phyloP scores from a whole-genome alignment of 2,113 vertebrate species.

The Taurulus bubalis region DNA sequence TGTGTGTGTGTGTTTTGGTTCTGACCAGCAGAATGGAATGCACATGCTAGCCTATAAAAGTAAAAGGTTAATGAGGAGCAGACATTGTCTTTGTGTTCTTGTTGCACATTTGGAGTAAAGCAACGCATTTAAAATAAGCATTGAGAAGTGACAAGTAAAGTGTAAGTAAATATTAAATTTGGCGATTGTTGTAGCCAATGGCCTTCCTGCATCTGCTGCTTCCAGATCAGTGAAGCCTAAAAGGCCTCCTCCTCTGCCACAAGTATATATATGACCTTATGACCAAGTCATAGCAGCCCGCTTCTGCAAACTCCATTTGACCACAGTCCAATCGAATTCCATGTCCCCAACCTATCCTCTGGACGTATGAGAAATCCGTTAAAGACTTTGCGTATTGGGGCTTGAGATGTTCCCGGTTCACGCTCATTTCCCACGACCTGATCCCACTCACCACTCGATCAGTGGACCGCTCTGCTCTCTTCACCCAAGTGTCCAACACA shows the following conservation, averaged over 20 bases:
- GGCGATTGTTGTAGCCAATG: too few relatives aligned
- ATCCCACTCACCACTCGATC: neutral
- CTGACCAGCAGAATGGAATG: constrained; percentile 59
- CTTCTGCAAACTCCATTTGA: neutral
- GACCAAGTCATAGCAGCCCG: neutral
- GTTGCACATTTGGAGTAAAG: constrained; percentile 17
- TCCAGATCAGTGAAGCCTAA: neutral
- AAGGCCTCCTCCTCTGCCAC: neutral
- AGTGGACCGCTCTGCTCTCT: too few relatives aligned
- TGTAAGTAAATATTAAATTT: neutral
- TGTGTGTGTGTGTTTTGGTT: constrained; percentile 26
- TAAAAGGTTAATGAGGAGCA: constrained; percentile 67
- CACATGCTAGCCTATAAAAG: constrained; percentile 56
- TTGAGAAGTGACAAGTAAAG: neutral
- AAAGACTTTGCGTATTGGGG: neutral
- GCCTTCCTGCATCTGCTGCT: neutral
- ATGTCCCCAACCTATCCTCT: neutral
- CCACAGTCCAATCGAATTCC: neutral
- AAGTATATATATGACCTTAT: neutral
- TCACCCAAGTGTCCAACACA: neutral
- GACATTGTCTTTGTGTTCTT: constrained; percentile 26
- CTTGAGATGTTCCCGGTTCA: neutral
- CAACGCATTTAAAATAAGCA: neutral
- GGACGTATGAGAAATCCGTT: neutral
- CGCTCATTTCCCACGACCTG: neutral